These are phyloP conservation scores for Apeira syringaria DNA, from an alignment of 2,888 invertebrate genomes.

Conservation along the genomic window DNA sequence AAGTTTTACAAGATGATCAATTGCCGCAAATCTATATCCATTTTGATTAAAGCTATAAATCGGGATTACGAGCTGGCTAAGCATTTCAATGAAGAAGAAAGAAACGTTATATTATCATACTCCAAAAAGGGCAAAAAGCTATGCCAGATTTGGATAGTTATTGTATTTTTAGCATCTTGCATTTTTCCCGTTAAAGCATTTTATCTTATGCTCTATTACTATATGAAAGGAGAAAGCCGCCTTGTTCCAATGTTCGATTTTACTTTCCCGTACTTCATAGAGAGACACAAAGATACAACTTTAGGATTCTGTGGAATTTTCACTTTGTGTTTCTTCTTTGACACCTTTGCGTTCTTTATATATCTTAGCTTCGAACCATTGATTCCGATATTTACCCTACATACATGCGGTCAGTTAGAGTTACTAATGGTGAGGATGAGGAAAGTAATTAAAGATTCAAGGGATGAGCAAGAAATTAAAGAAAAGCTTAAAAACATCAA, in stretches of 20 bases:
- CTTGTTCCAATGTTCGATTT: slow-evolving; percentile 54
- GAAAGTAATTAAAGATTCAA: slow-evolving; percentile 39
- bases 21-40: slow-evolving; percentile 38
- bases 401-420: slow-evolving; percentile 61
- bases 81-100: slow-evolving; percentile 40
- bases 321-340: slow-evolving; percentile 39
- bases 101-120: slow-evolving; percentile 42
- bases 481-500: slow-evolving; percentile 50
- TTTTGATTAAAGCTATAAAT: slow-evolving; percentile 45
- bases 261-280: slow-evolving; percentile 45
- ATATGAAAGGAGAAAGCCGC: slow-evolving; percentile 40
- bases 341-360: slow-evolving; percentile 40
- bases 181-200: slow-evolving; percentile 56
- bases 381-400: slow-evolving; percentile 62
- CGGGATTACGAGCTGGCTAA: slow-evolving; percentile 48
- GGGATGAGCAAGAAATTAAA: slow-evolving; percentile 35
- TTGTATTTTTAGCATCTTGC: slow-evolving; percentile 36
- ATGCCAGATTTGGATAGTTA: slow-evolving; percentile 49
- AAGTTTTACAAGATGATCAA: slow-evolving; percentile 51
- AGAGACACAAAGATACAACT: slow-evolving; percentile 41
- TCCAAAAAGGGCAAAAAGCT: slow-evolving; percentile 44
- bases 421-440: slow-evolving; percentile 48
- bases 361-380: slow-evolving; percentile 64
- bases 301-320: slow-evolving; percentile 39
- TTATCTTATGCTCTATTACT: slow-evolving; percentile 45